Percentiles rank a stretch among this genome's conserved stretches.
These are phyloP conservation scores for Drosophila jambulina DNA, from an alignment of 1,140 invertebrate species.

Conservation along the genomic window DNA sequence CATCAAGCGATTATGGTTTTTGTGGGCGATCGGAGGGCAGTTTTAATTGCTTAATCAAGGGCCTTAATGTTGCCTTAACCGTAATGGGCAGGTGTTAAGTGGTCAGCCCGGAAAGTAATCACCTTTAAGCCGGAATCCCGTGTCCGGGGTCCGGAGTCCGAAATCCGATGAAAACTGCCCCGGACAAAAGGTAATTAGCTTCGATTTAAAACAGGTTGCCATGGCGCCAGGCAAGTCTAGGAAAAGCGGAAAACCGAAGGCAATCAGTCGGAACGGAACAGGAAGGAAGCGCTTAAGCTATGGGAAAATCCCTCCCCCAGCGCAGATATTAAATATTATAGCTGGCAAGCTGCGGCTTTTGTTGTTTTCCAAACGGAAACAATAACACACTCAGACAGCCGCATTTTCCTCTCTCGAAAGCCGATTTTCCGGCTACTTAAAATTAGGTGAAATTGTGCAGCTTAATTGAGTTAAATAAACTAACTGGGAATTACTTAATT, in stretches of 20 bases:
- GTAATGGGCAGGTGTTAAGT: constrained; percentile 33
- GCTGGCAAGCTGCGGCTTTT: constrained; percentile 11
- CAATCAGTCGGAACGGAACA: constrained; percentile 44
- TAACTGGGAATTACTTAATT: neutral
- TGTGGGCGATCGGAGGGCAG: constrained; percentile 10
- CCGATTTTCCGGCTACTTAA: constrained; percentile 1
- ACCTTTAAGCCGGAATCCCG: constrained; percentile 11
- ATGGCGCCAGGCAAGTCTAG: constrained; percentile 3
- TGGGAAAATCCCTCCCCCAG: constrained; percentile 36
- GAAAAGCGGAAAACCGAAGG: constrained; percentile 32
- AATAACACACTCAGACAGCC: neutral
- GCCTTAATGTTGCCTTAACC: constrained; percentile 39
- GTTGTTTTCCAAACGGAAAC: constrained; percentile 5
- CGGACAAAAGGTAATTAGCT: constrained; percentile 23
- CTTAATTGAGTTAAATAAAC: constrained; percentile 1
- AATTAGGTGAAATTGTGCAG: neutral
- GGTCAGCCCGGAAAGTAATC: constrained; percentile 12
- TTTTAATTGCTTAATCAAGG: constrained; percentile 56
- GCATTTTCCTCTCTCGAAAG: neutral
- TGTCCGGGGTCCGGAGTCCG: neutral
- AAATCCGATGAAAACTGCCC: neutral
- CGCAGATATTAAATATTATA: constrained; percentile 48
- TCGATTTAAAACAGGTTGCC: constrained; percentile 28
- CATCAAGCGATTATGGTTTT: constrained; percentile 15
- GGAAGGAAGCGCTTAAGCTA: constrained; percentile 75